These are phyloP conservation scores for Azemiops feae DNA, from an alignment of 2,113 vertebrate species.

Conservation along the genomic window DNA sequence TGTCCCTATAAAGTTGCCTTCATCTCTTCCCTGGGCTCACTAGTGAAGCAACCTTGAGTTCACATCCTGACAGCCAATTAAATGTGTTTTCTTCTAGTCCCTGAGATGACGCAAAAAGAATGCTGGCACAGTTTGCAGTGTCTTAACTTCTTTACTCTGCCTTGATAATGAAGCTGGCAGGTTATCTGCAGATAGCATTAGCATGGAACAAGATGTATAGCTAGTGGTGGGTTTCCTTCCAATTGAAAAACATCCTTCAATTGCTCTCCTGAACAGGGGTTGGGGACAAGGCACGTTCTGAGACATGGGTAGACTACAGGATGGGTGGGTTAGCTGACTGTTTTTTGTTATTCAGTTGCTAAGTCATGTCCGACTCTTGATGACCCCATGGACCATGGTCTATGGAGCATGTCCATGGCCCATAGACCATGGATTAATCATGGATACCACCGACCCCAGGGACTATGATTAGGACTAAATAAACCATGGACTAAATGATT, in stretches of 20 bases:
- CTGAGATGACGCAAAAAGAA: neutral
- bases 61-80: neutral
- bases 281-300: neutral
- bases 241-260: neutral
- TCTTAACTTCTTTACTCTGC: neutral
- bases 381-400: too few species aligned
- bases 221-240: neutral
- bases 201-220: neutral
- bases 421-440: too few species aligned
- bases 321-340: neutral
- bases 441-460: too few species aligned
- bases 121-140: neutral
- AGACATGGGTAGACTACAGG: neutral
- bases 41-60: neutral
- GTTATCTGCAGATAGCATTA: neutral
- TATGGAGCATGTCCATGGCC: too few species aligned
- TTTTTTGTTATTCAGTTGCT: too few species aligned
- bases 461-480: too few species aligned
- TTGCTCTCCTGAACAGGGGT: too few species aligned
- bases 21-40: neutral
- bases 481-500: too few species aligned
- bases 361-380: too few species aligned
- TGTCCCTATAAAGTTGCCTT: neutral
- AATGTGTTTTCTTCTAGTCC: neutral
- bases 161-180: neutral